These are phyloP conservation scores for Aegotheles bennettii DNA, from an alignment of 2,113 vertebrate genomes.

Conservation along the genomic window DNA sequence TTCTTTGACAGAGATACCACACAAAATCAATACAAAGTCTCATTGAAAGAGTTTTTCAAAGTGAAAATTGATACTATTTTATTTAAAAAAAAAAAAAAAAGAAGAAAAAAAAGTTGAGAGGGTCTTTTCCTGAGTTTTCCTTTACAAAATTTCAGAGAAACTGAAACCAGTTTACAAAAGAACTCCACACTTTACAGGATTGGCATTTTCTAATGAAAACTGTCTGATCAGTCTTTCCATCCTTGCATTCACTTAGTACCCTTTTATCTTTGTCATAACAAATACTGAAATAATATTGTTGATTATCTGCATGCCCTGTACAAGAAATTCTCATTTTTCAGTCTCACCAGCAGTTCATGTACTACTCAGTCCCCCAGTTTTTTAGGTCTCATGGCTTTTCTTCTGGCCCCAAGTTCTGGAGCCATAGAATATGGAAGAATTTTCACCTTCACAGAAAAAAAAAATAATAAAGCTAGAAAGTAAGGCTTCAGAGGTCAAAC, in stretches of 20 bases:
- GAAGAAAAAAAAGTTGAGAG: background rate
- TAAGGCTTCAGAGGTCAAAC: background rate
- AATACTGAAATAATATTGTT: background rate
- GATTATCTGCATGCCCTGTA: background rate
- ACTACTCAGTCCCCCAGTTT: background rate
- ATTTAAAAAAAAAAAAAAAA: background rate
- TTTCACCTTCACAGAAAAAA: background rate
- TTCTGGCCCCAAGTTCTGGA: background rate
- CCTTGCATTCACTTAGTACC: background rate
- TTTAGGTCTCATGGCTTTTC: background rate
- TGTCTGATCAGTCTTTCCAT: background rate
- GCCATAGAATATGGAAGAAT: background rate
- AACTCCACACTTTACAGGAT: background rate
- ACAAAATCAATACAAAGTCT: background rate
- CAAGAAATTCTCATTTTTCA: background rate
- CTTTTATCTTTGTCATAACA: background rate
- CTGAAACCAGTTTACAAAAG: background rate
- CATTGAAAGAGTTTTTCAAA: background rate
- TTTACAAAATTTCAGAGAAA: background rate
- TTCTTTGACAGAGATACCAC: background rate
- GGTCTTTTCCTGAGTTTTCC: background rate
- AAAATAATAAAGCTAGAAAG: background rate
- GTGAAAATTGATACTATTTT: background rate
- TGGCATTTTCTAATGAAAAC: background rate
- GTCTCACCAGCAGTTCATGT: background rate